Base-by-base conservation (phyloP, 2,113 vertebrate species). In the Eulemur macaco region DNA sequence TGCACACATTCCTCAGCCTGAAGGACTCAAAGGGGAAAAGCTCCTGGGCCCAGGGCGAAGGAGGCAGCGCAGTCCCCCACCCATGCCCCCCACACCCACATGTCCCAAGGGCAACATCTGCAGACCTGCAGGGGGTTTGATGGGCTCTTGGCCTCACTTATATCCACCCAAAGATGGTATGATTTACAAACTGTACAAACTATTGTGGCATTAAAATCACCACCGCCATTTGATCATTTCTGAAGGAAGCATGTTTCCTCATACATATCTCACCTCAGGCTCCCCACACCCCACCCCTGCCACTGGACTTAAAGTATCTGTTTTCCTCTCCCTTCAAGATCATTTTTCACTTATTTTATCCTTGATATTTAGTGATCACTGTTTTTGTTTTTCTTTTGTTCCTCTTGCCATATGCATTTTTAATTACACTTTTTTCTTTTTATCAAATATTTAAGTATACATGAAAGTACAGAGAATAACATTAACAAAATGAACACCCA, bases 361-460 rank as follows among this genome's bases (percentile, higher is more conserved):
- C 25, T 54, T 73, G 50, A 81, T 54, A 31, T 42, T 84, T 80
- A 60, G 37, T 68, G 64, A 91, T 34, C 42, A 42, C 14, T 73
- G 25, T 10, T 80, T 50, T 66, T 15, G 74, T 12, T 20, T 18
- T 58, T 80, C 58, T 20, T 12, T 25, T 83, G 42, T 86, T n/a
- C 80, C 23, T 73, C n/a, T 68, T 52, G 42, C 0, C 92, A 52
- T 25, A 15, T 80, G 69, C 50, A 83, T 84, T 95, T 89, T 94
- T 47, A 58, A 86, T 96, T 64, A 77, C 13, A 94, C 69, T 29
- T 52, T 60, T 9, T 60, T 68, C 47, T 95, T 96, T 92, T 83
- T 64, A 85, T 60, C 74, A 64, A 89, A 54, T 71, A 86, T 77
- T 90, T 94, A 92, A 85, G 60, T 85, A 84, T 14, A 87, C 47